Percentiles rank a stretch among this genome's conserved stretches.
These are phyloP conservation scores for Anolis carolinensis DNA, from an alignment of 2,113 vertebrate species.

Conservation along the genomic window DNA sequence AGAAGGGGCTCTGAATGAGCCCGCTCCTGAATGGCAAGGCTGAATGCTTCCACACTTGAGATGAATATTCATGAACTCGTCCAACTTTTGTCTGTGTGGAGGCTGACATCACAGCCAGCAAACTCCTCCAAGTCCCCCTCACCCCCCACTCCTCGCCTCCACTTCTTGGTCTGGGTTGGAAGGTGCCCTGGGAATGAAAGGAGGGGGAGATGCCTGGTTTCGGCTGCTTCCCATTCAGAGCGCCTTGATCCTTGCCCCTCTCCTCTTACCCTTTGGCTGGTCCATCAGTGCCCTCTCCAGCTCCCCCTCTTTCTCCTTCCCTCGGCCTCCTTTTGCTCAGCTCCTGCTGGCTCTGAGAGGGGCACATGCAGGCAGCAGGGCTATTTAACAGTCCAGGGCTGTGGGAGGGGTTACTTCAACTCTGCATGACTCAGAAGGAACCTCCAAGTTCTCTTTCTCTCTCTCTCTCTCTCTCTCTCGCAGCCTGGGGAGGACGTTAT, in stretches of 20 bases:
- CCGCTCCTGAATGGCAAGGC: constrained; percentile 27
- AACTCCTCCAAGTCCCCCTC: neutral
- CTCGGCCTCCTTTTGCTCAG: neutral
- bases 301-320: constrained; percentile 13
- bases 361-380: constrained; percentile 5
- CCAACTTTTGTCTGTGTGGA: constrained; percentile 12
- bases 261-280: constrained; percentile 72
- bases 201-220: neutral
- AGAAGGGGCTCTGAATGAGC: neutral
- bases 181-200: no score
- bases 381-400: constrained; percentile 30
- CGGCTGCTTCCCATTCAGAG: neutral
- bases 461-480: no score
- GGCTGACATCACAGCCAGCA: constrained; percentile 25
- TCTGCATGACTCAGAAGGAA: constrained; percentile 3
- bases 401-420: constrained; percentile 26
- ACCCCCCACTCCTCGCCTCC: neutral
- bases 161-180: neutral
- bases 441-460: neutral
- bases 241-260: neutral
- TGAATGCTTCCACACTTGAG: constrained; percentile 15
- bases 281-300: constrained; percentile 66
- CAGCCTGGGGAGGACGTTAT: no score
- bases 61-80: constrained; percentile 41
- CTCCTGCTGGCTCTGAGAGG: constrained; percentile 13